phyloP scores from a whole-genome alignment of 2,113 vertebrate species.

The Okapia johnstoni region DNA sequence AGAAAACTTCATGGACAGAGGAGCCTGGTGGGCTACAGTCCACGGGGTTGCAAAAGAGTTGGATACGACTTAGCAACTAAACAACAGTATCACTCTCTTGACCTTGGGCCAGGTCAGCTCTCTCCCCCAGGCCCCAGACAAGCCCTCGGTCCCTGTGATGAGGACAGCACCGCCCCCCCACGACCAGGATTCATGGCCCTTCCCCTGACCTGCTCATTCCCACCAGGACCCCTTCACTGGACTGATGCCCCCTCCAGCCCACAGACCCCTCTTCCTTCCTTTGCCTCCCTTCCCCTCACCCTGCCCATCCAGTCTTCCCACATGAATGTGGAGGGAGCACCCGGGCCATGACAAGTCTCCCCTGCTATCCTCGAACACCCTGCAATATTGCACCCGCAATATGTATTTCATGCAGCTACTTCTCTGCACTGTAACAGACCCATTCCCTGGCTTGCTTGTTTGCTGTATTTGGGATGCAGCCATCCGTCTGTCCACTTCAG shows the following conservation, averaged over 20 bases:
- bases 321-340: neutral
- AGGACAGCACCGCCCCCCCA: neutral
- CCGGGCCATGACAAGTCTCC: neutral
- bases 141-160: neutral
- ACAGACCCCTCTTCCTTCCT: neutral
- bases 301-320: neutral
- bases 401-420: no score
- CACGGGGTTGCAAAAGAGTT: neutral
- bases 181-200: neutral
- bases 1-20: neutral
- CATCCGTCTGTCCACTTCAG: neutral
- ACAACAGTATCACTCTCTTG: neutral
- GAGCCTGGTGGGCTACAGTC: neutral
- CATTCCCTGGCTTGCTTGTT: neutral
- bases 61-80: neutral
- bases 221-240: neutral
- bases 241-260: neutral
- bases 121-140: neutral
- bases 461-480: neutral
- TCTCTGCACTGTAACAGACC: neutral
- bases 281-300: neutral
- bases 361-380: neutral
- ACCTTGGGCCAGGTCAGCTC: neutral
- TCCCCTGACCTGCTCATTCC: neutral
- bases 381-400: neutral